Base-by-base conservation (phyloP, 2,888 invertebrate species). In the Melanargia galathea region DNA sequence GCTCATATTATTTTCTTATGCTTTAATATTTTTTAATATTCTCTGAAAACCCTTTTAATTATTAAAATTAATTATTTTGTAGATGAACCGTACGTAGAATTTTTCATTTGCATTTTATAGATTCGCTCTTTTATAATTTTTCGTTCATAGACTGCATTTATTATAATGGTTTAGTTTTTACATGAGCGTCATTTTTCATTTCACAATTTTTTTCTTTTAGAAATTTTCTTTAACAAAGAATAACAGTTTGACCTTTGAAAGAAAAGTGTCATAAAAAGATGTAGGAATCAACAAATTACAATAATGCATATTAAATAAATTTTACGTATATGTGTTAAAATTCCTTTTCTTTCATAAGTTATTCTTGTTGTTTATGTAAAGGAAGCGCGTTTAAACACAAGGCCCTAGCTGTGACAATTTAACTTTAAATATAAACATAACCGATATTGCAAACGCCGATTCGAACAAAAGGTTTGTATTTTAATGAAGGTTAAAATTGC, bases 1-100 rank as follows among this genome's bases (percentile, higher is more conserved):
- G 68, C 69, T 71, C 61, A 54, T 63, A 60, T 62, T 61, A 2
- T 40, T 54, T 54, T 58, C 30, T 49, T 54, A 57, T 57, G n/a
- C 51, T 51, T 33, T 20, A 48, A 40, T 30, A 45, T 58, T 16
- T 58, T 35, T 49, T 52, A 20, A 20, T 65, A 58, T 48, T 58
- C 46, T 46, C 38, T 46, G 38, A 56, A 38, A 38, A 51, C 10
- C 52, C 6, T 24, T 46, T 38, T 33, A 22, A n/a, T 24, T 24
- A 40, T 16, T 11, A n/a, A 16, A 24, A 40, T 22, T 13, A 13
- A 30, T 45, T 45, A 13, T 33, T 46, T 22, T 16, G 1, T 46
- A n/a, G 22, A 48, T 48, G 10, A 26, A 55, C n/a, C 4, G 2
- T 46, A n/a, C 22, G 30, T 45, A 43, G 45, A 8, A 56, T 18